Evolutionary conservation across 2,113 vertebrate species (phyloP).

Genomic region (Crotalus viridis): DNA sequence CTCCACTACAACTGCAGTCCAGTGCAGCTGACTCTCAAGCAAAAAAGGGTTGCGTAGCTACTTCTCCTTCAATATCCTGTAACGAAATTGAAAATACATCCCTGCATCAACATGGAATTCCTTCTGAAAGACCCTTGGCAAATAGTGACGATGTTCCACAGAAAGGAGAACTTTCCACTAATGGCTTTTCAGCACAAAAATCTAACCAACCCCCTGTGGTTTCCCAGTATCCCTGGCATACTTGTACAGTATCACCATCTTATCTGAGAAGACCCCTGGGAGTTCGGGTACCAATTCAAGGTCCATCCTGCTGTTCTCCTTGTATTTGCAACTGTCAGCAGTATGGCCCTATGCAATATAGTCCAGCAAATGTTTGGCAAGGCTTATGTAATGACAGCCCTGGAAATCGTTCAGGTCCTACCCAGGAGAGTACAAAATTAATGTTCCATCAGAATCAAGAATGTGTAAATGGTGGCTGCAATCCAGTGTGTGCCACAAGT

Average conservation of each 20-base stretch:
- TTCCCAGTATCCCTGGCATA: conserved; percentile 53
- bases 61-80: conserved; percentile 64
- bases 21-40: conserved; percentile 50
- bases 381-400: conserved; percentile 45
- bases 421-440: conserved; percentile 59
- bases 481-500: conserved; percentile 58
- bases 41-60: conserved; percentile 58
- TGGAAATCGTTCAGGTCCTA: conserved; percentile 49
- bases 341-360: conserved; percentile 62
- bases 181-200: conserved; percentile 32
- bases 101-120: conserved; percentile 49
- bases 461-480: conserved; percentile 67
- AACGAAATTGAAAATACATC: conserved; percentile 51
- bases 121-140: conserved; percentile 46
- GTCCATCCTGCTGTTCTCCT: conserved; percentile 56
- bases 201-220: conserved; percentile 53
- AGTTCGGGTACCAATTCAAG: conserved; percentile 71
- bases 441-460: conserved; percentile 55
- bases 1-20: conserved; percentile 42
- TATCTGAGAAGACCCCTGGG: conserved; percentile 58
- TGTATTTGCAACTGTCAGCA: conserved; percentile 68
- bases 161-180: conserved; percentile 47
- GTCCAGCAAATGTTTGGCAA: conserved; percentile 68
- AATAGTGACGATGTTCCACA: conserved; percentile 22
- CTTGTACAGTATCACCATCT: conserved; percentile 54